phyloP scores from a whole-genome alignment of 1,140 invertebrate species.

The Vanessa atalanta region DNA sequence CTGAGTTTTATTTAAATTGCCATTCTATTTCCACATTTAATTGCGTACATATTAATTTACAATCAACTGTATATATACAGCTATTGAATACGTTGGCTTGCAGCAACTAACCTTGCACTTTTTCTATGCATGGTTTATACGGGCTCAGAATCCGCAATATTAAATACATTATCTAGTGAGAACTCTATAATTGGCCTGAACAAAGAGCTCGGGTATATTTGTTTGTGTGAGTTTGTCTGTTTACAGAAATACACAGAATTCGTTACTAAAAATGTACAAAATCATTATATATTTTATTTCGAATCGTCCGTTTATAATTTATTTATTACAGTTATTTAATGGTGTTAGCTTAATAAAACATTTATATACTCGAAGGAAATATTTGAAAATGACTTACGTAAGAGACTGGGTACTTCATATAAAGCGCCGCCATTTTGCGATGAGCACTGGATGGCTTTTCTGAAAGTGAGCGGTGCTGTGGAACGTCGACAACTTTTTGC shows the following conservation, averaged over 20 bases:
- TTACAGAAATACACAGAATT: neutral
- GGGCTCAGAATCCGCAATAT: slow-evolving; percentile 34
- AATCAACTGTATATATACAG: neutral
- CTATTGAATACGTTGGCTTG: slow-evolving; percentile 17
- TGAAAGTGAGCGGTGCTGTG: slow-evolving; percentile 56
- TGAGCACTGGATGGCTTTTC: slow-evolving; percentile 58
- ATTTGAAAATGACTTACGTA: slow-evolving; percentile 47
- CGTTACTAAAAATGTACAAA: neutral
- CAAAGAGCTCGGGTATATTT: slow-evolving; percentile 38
- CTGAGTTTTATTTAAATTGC: slow-evolving; percentile 1
- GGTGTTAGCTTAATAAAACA: neutral
- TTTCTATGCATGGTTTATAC: slow-evolving; percentile 54
- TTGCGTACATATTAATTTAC: slow-evolving; percentile 12
- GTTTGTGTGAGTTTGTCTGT: slow-evolving; percentile 41
- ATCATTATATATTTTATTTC: neutral
- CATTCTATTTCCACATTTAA: slow-evolving; percentile 1
- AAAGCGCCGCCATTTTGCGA: slow-evolving; percentile 64
- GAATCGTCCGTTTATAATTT: neutral
- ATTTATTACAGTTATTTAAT: neutral
- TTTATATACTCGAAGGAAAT: neutral
- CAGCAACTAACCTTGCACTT: slow-evolving; percentile 52
- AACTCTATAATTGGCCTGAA: slow-evolving; percentile 60
- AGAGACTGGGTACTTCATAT: slow-evolving; percentile 43
- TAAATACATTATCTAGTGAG: slow-evolving; percentile 59
- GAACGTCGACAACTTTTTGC: slow-evolving; percentile 14